phyloP scores from a whole-genome alignment of 2,888 invertebrate genomes.

The Graphium colonna region DNA sequence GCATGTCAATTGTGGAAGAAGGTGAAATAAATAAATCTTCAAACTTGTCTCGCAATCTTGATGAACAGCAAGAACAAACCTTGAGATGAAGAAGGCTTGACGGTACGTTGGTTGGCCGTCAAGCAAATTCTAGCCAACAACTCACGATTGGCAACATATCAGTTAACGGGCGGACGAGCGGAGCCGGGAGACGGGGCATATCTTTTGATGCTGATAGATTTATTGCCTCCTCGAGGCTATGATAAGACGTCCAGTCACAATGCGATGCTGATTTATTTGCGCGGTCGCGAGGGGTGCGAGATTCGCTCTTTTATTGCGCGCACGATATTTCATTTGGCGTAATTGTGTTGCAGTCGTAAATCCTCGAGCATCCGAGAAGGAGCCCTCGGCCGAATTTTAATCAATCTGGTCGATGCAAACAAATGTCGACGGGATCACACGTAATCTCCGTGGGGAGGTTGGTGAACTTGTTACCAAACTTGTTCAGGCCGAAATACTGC shows the following conservation, averaged over 20 bases:
- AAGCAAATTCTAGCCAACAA: neutral
- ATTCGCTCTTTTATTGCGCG: neutral
- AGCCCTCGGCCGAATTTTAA: neutral
- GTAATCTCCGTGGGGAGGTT: no score
- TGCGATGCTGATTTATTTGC: constrained; percentile 23
- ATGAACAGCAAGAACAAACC: no score
- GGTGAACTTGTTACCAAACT: no score
- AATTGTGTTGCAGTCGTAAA: neutral
- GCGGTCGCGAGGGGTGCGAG: constrained; percentile 16
- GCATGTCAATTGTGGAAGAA: no score
- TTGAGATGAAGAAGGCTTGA: no score
- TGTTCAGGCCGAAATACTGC: no score
- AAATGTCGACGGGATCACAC: no score
- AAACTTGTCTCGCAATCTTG: no score
- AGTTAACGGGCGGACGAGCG: constrained; percentile 20
- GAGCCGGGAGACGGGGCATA: constrained; percentile 22
- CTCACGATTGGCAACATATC: constrained; percentile 8
- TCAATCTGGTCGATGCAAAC: neutral
- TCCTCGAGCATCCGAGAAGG: neutral
- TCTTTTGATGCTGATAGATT: constrained; percentile 29
- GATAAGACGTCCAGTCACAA: constrained; percentile 29
- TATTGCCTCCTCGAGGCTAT: constrained; percentile 24
- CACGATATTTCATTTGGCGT: constrained; percentile 6
- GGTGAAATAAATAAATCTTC: no score
- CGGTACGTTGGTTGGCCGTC: no score